phyloP scores from a whole-genome alignment of 2,113 vertebrate species.

The Cynocephalus volans region DNA sequence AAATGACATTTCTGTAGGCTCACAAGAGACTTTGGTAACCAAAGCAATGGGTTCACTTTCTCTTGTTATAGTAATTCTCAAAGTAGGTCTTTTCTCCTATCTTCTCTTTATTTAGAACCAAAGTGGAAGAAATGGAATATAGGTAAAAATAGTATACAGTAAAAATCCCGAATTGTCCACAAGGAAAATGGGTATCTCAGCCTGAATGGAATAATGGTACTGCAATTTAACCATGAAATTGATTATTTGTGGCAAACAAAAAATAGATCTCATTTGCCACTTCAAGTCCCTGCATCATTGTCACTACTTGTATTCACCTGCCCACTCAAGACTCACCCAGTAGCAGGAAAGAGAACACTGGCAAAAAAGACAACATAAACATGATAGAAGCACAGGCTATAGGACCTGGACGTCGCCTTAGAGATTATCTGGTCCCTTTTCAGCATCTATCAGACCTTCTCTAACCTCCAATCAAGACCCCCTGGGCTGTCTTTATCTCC shows the following conservation, averaged over 20 bases:
- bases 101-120: constrained; percentile 55
- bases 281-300: accelerated
- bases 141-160: background rate
- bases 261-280: no score
- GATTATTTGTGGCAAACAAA: background rate
- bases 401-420: background rate
- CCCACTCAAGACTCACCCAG: background rate
- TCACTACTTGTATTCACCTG: background rate
- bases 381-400: background rate
- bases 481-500: background rate
- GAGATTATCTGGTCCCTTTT: background rate
- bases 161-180: background rate
- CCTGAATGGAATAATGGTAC: no score
- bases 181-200: background rate
- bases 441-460: background rate
- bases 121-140: background rate
- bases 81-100: background rate
- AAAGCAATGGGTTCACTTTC: background rate
- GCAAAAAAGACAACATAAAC: background rate
- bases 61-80: background rate
- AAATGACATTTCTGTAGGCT: background rate
- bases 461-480: background rate
- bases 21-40: background rate
- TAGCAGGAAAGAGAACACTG: background rate
- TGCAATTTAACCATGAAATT: background rate